phyloP scores from a whole-genome alignment of 2,888 invertebrate genomes.

The Lasioglossum leucozonium region DNA sequence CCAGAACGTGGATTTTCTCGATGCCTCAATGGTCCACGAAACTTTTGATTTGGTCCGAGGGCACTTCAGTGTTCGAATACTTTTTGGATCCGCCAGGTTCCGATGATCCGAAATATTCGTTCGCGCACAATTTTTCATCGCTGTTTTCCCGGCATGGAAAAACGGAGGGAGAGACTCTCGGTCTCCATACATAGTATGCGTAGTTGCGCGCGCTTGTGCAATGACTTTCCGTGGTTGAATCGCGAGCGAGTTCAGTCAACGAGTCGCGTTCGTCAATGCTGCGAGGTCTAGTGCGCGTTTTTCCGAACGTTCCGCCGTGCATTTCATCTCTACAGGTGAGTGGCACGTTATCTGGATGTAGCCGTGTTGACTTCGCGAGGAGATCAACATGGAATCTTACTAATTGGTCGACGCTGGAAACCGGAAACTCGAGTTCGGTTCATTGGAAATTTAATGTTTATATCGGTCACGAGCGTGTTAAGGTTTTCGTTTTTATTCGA shows the following conservation, averaged over 20 bases:
- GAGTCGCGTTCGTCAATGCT: slow-evolving; percentile 71
- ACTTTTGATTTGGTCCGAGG: too few relatives aligned
- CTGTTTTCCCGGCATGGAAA: not conserved
- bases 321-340: slow-evolving; percentile 60
- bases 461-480: not conserved
- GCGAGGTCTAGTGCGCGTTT: slow-evolving; percentile 27
- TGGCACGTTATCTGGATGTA: slow-evolving; percentile 36
- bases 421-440: slow-evolving; percentile 9
- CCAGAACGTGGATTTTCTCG: too few relatives aligned
- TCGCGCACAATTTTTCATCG: not conserved
- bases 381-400: not conserved
- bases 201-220: slow-evolving; percentile 73
- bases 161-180: slow-evolving; percentile 31
- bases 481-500: not conserved
- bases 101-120: not conserved
- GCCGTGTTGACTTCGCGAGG: slow-evolving; percentile 12
- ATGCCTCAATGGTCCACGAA: too few relatives aligned
- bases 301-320: slow-evolving; percentile 14
- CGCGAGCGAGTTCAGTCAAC: slow-evolving; percentile 74
- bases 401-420: slow-evolving; percentile 7
- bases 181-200: slow-evolving; percentile 8
- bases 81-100: not conserved
- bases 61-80: not conserved
- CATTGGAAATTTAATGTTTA: not conserved
- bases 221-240: slow-evolving; percentile 70